phyloP scores from a whole-genome alignment of 2,888 invertebrate species.

The Cephus sareptanus region DNA sequence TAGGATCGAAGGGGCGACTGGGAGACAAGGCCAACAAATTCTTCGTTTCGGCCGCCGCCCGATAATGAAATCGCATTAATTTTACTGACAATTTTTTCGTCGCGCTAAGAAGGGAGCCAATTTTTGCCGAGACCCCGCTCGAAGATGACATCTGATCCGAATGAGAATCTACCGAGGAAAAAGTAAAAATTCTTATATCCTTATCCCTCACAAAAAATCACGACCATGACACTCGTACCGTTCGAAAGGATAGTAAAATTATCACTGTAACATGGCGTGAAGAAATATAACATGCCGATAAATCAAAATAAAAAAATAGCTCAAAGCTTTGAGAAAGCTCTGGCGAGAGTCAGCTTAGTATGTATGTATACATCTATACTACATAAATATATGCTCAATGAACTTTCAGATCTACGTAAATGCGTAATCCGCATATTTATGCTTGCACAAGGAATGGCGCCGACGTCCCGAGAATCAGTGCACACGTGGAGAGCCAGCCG shows the following conservation, averaged over 20 bases:
- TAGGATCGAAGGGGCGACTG: neutral
- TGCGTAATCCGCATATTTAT: neutral
- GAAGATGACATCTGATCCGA: neutral
- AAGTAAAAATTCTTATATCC: neutral
- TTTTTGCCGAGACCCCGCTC: neutral
- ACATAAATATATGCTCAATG: neutral
- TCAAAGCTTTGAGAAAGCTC: neutral
- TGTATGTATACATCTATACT: neutral
- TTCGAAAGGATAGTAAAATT: neutral
- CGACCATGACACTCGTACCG: neutral
- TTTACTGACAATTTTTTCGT: neutral
- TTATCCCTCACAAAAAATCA: neutral
- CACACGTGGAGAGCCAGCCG: neutral
- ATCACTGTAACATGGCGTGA: neutral
- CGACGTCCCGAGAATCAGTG: neutral
- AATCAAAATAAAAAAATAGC: neutral
- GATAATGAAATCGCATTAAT: conserved; percentile 8
- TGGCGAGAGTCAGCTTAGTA: neutral
- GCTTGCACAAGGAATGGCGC: neutral
- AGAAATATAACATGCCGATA: neutral
- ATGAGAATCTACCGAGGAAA: neutral
- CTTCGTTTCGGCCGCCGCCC: neutral
- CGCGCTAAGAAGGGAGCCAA: neutral
- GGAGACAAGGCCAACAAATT: neutral
- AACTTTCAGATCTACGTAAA: neutral